Conservation (phyloP, 2,888 invertebrate species). For the Thelaira solivaga region DNA sequence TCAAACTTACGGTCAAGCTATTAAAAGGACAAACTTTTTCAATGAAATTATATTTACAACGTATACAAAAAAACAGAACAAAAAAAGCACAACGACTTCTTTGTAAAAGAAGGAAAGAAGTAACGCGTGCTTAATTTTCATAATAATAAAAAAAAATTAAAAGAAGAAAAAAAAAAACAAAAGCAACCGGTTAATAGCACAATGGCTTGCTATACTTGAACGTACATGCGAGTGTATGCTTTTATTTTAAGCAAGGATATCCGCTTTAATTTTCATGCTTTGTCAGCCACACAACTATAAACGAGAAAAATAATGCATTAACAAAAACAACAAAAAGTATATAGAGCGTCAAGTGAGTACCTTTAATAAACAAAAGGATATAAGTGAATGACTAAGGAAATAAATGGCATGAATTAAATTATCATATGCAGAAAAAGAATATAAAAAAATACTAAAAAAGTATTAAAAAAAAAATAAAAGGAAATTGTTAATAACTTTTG, state of each 20-base stretch:
- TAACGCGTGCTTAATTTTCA: conserved; percentile 60
- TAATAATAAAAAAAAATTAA: conserved; percentile 49
- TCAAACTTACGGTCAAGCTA: conserved; percentile 59
- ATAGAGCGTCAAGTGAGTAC: conserved; percentile 28
- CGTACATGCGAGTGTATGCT: too few species aligned
- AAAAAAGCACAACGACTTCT: not conserved
- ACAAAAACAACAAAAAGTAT: not conserved
- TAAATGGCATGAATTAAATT: conserved; percentile 46
- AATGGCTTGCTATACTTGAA: conserved; percentile 51
- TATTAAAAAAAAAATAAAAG: conserved; percentile 1
- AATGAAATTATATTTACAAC: conserved; percentile 61
- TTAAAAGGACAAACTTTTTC: conserved; percentile 64
- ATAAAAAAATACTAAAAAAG: conserved; percentile 44
- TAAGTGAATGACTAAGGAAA: conserved; percentile 49
- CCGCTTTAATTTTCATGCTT: conserved; percentile 58
- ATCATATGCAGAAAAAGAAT: conserved; percentile 38
- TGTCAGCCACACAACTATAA: conserved; percentile 37
- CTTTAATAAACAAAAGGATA: conserved; percentile 56
- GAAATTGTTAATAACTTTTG: conserved; percentile 33
- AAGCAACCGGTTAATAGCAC: conserved; percentile 31
- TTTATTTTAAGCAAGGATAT: conserved; percentile 60
- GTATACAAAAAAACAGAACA: conserved; percentile 14
- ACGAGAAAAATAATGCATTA: conserved; percentile 11
- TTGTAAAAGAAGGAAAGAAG: conserved; percentile 12
- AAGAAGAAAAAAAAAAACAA: not conserved